These are phyloP conservation scores for Epinephelus malabaricus DNA, from an alignment of 2,797 vertebrate genomes.

Conservation along the genomic window DNA sequence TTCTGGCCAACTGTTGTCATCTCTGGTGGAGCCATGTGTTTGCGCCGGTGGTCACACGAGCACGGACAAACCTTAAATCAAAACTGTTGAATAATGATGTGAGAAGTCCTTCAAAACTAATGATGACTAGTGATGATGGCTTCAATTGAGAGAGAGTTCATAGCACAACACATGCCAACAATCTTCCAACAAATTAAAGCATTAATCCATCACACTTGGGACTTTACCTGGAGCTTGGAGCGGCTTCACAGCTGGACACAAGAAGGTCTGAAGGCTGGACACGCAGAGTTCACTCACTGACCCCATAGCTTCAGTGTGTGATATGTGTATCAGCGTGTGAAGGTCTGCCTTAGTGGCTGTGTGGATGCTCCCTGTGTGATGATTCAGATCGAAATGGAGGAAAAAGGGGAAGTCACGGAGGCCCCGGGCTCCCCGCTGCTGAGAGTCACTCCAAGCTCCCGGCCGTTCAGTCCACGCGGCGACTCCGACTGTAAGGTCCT, in stretches of 20 bases:
- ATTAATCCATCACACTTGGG: background rate
- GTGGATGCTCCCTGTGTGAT: constrained; percentile 18
- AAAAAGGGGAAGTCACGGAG: constrained; percentile 27
- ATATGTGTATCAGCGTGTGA: background rate
- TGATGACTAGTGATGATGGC: no score
- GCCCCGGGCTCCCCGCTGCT: constrained; percentile 25
- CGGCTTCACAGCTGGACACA: constrained; percentile 84
- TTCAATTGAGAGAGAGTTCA: no score
- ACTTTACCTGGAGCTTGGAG: constrained; percentile 84
- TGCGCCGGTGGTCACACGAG: constrained; percentile 10
- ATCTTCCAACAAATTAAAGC: no score
- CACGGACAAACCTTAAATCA: background rate
- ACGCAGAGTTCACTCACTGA: constrained; percentile 91
- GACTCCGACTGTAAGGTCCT: constrained; percentile 42
- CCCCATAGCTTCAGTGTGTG: constrained; percentile 82
- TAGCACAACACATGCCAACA: no score
- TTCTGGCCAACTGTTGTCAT: constrained; percentile 45
- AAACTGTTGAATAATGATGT: no score
- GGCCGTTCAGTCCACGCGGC: constrained; percentile 27
- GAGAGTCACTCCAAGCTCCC: constrained; percentile 38
- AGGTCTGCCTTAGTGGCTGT: background rate
- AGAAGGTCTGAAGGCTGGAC: constrained; percentile 91
- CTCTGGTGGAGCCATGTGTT: constrained; percentile 24
- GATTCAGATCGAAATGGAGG: constrained; percentile 10
- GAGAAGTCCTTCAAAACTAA: no score